Evolutionary conservation across 92 coral and sea anemone genomes (phyloP), one percentile per base, ranked within the genome.

Genomic region (Paragorgia papillata): DNA sequence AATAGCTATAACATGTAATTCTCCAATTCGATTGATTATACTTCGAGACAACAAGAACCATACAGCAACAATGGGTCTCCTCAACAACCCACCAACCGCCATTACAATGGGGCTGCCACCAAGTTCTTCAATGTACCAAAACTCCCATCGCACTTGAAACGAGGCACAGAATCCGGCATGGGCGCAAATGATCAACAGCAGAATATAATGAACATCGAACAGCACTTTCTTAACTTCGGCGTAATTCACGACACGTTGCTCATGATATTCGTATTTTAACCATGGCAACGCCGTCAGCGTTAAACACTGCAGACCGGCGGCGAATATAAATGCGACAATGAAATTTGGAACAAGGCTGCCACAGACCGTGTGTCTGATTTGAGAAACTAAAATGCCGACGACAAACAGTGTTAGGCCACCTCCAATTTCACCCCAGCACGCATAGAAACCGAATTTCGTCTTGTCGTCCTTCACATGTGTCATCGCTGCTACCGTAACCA

Each of bases 81-180:
- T n/a, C n/a, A 40, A 28, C 18, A 65, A 22, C 1, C 51, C 73
- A 20, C 53, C 53, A 41, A 21, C 29, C 13, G 32, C 51, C 54
- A 65, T 65, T 37, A 65, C 73, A 41, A 65, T 1, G 9, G 53
- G 73, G 28, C 54, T 65, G 14, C 53, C 73, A 21, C 28, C 30
- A 46, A 65, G 46, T 28, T 65, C 53, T 1, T 41, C 30, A n/a
- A 65, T 37, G n/a, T 65, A 65, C 73, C 73, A 65, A 39, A 37
- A 65, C 55, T 65, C 73, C 73, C 73, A 65, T n/a, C 17, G 32
- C 30, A 15, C 0, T 65, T 65, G 73, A 40, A 65, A 65, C n/a
- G 54, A 46, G 18, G 31, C 2, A 33, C 73, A 65, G 18, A 30
- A 20, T 1, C 68, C 43, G 39, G 46, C 46, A 62, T 62, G 46